phyloP scores from a whole-genome alignment of 2,113 vertebrate species.

The Pteropus alecto region DNA sequence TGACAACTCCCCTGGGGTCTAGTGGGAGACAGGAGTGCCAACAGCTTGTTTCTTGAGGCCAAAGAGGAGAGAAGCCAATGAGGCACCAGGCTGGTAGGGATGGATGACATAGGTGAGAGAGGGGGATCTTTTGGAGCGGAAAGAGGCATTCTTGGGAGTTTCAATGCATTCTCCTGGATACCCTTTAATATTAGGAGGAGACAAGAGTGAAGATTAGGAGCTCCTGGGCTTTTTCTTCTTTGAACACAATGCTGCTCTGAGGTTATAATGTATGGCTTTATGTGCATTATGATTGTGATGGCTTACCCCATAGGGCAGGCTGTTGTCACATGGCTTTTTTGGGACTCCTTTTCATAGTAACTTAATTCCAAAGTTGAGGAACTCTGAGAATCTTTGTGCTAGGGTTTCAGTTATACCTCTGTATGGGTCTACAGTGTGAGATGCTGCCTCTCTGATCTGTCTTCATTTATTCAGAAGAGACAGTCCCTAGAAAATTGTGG shows the following conservation, averaged over 20 bases:
- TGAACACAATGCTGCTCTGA: neutral
- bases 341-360: neutral
- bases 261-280: neutral
- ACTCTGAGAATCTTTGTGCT: neutral
- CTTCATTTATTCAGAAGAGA: neutral
- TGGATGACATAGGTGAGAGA: neutral
- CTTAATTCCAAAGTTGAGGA: neutral
- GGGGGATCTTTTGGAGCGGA: neutral
- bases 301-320: neutral
- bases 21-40: neutral
- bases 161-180: conserved; percentile 1
- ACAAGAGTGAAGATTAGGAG: conserved; percentile 23
- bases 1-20: neutral
- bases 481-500: neutral
- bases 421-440: neutral
- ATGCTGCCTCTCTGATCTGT: neutral
- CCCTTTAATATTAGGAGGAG: conserved; percentile 31
- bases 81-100: neutral
- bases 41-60: neutral
- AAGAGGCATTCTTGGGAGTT: neutral
- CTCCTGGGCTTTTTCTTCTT: conserved; percentile 12
- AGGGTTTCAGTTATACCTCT: neutral
- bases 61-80: neutral
- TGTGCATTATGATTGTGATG: neutral
- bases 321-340: neutral